Evolutionary conservation across 2,797 vertebrate species (phyloP), one percentile per base, ranked within the genome.

Genomic region (Myripristis jacobus): DNA sequence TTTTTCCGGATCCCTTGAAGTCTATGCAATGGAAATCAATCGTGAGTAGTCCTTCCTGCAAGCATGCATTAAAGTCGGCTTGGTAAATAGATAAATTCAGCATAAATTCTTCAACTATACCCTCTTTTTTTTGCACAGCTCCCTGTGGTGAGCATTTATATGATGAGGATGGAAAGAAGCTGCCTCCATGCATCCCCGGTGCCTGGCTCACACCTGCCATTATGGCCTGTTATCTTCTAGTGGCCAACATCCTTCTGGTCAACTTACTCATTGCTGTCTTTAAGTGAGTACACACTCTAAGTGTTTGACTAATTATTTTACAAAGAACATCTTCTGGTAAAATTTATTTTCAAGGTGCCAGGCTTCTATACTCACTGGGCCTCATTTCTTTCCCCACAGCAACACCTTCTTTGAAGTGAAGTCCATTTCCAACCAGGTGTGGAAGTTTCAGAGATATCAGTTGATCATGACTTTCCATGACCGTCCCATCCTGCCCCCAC

Each of bases 1-100:
- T 72, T 92, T 62, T 83, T 25, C 86, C 75, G 75, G 64, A 85
- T 75, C 69, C 66, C 57, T 77, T 69, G 54, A 89, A 99, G 98
- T 99, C 91, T 99, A 99, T 87, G 97, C 98, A 75, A 99, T 99
- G 98, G 98, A 99, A 95, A 99, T 99, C 79, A 99, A 99, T 84
- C 98, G 98, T 99, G 95, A 99, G 98, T 98, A 85, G 16, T 51
- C 58, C 44, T 65, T 0, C 62, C 51, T 13, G 44, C 8, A 50
- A 76, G 5, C 64, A 79, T 61, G 36, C 22, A 27, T 51, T 72
- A n/a, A 56, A 60, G 68, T 67, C 2, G n/a, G 7, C 63, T 25
- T 41, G 1, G 10, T 56, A 2, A 52, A n/a, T n/a, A n/a, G n/a
- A n/a, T 24, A n/a, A 25, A 67, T 1, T 66, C 19, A 16, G 43